These are phyloP conservation scores for Heterocephalus glaber DNA, from an alignment of 2,113 vertebrate genomes.

Conservation along the genomic window DNA sequence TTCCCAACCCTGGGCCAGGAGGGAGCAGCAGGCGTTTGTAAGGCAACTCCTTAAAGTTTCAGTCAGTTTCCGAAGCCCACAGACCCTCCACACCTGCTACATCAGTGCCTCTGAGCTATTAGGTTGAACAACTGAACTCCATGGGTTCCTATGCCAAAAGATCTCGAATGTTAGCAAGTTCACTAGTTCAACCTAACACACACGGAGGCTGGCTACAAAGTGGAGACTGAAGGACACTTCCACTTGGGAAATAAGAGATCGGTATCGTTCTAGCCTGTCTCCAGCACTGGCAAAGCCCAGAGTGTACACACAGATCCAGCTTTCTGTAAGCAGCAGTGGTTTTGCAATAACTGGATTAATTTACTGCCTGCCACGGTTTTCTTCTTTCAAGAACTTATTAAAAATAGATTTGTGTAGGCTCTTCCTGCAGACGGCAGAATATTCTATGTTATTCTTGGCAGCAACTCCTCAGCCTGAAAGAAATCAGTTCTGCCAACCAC, in stretches of 20 bases:
- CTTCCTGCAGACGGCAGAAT: slow-evolving; percentile 64
- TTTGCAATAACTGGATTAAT: slow-evolving; percentile 58
- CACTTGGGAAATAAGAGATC: not conserved
- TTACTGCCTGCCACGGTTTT: slow-evolving; percentile 29
- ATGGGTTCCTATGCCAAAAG: not conserved
- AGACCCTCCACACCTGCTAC: not conserved
- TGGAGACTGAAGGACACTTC: not conserved
- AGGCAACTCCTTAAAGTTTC: not conserved
- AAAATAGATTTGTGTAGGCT: slow-evolving; percentile 57
- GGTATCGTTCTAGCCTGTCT: not conserved
- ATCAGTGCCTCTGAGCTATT: not conserved
- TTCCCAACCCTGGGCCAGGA: no score
- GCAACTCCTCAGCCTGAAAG: slow-evolving; percentile 10
- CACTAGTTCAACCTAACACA: not conserved
- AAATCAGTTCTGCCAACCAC: slow-evolving; percentile 49
- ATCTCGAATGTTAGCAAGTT: not conserved
- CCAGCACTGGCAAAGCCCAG: not conserved
- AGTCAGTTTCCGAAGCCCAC: not conserved
- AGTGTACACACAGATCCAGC: not conserved
- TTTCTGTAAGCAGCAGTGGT: not conserved
- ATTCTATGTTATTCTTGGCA: slow-evolving; percentile 63
- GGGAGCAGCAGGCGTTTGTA: no score
- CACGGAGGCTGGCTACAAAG: not conserved
- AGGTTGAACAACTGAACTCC: not conserved
- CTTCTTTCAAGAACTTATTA: slow-evolving; percentile 66